Base-by-base conservation (phyloP, 2,888 invertebrate species). In the Tenthredo livida region DNA sequence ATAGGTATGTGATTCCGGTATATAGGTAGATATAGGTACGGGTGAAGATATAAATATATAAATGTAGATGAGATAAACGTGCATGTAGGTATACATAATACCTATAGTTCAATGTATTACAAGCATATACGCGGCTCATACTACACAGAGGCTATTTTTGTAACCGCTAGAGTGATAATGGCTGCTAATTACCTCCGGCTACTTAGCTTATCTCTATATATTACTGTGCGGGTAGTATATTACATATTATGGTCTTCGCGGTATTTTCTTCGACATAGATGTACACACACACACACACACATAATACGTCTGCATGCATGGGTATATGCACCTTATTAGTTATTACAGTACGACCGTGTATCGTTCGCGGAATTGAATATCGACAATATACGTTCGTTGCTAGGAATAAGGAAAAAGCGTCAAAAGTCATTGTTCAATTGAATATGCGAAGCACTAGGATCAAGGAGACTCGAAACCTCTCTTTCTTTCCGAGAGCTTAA, bases 151-250 rank as follows among this genome's bases (percentile, higher is more conserved):
- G 50, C 75, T 77, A 77, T 77, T 77, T 77, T 77, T 25, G 75
- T 29, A 77, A 10, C 50, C 29, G 75, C 50, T 29, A 77, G 75
- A 77, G 47, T 43, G 75, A 77, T 77, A 77, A 77, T 77, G 75
- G 50, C 75, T 17, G 75, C 75, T 77, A 77, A 77, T 77, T 50
- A 77, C 50, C 75, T 50, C 75, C 47, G 33, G 50, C 50, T 77
- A 77, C 75, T 77, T 50, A 50, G 29, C 75, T 77, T 77, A 77
- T 77, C 75, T 77, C 50, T n/a, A 43, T 73, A 40, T 17, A 10
- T 50, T 15, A 29, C 50, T 15, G 50, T 29, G 9, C 50, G 50
- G 12, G 9, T 21, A 43, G 9, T 40, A 43, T 43, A 10, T 21
- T 25, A 61, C 7, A 65, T 65, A 25, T 9, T 21, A 25, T 12